These are phyloP conservation scores for Pseudomyrmex gracilis DNA, from an alignment of 1,140 invertebrate species.

Conservation along the genomic window DNA sequence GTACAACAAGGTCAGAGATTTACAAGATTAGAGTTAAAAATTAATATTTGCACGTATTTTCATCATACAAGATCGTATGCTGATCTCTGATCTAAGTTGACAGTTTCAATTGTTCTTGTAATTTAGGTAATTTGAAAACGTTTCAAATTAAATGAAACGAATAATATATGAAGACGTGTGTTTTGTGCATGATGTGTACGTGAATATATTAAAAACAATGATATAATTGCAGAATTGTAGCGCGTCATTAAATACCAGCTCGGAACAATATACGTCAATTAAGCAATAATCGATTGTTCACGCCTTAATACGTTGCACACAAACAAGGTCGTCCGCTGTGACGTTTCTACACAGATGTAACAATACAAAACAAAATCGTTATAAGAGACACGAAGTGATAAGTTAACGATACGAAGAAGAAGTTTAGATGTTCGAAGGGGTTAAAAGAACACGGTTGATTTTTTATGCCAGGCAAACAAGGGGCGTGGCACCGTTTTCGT, in stretches of 20 bases:
- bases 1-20: too few relatives aligned
- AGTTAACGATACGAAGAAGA: slow-evolving; percentile 34
- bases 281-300: neutral
- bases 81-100: too few relatives aligned
- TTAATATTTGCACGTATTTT: too few relatives aligned
- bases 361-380: slow-evolving; percentile 3
- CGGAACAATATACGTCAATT: neutral
- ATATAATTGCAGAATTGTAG: slow-evolving; percentile 8
- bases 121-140: neutral
- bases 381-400: neutral
- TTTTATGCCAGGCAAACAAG: neutral
- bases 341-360: neutral
- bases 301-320: neutral
- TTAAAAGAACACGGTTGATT: slow-evolving; percentile 28
- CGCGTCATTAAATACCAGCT: neutral
- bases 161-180: neutral
- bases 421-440: slow-evolving; percentile 15
- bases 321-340: neutral
- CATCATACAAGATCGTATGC: too few relatives aligned
- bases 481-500: slow-evolving; percentile 21
- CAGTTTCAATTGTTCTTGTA: too few relatives aligned
- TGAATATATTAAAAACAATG: neutral
- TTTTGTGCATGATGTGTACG: neutral
- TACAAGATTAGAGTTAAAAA: too few relatives aligned
- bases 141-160: neutral